Conservation (phyloP, 2,888 invertebrate species). For the Smittia aterrima region DNA sequence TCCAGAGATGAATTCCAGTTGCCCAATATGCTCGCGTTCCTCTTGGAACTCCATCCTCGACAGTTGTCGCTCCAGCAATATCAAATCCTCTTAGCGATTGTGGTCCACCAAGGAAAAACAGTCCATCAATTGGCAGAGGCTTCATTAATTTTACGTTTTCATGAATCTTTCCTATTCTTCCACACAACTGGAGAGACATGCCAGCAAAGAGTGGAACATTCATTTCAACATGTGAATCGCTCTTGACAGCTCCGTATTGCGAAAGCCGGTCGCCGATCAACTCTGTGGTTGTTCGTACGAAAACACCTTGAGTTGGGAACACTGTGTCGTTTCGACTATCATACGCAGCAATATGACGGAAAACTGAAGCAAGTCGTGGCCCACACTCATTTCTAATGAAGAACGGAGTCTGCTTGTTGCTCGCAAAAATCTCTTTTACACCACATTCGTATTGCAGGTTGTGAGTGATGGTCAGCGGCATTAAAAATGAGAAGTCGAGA, state of each 20-base stretch:
- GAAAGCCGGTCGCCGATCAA: conserved; percentile 60
- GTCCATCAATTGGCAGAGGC: conserved; percentile 50
- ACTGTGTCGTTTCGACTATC: conserved; percentile 78
- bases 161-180: conserved; percentile 49
- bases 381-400: conserved; percentile 76
- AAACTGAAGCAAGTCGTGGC: conserved; percentile 82
- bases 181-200: conserved; percentile 51
- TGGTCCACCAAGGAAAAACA: conserved; percentile 72
- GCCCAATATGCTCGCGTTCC: conserved; percentile 66
- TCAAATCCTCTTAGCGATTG: conserved; percentile 84
- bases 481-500: conserved; percentile 71
- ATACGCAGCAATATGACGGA: conserved; percentile 74
- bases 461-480: conserved; percentile 65
- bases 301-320: conserved; percentile 73
- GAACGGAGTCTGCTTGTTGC: conserved; percentile 75
- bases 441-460: conserved; percentile 84
- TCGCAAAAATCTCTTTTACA: conserved; percentile 73
- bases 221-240: conserved; percentile 70
- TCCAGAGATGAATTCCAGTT: conserved; percentile 80
- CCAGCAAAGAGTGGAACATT: conserved; percentile 62
- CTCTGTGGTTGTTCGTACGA: conserved; percentile 75
- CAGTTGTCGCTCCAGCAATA: conserved; percentile 69
- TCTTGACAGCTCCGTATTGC: conserved; percentile 59
- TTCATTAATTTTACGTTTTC: conserved; percentile 47
- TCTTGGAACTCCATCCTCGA: conserved; percentile 28